Conservation (phyloP, 2,113 vertebrate genomes). For the Corapipo altera region DNA sequence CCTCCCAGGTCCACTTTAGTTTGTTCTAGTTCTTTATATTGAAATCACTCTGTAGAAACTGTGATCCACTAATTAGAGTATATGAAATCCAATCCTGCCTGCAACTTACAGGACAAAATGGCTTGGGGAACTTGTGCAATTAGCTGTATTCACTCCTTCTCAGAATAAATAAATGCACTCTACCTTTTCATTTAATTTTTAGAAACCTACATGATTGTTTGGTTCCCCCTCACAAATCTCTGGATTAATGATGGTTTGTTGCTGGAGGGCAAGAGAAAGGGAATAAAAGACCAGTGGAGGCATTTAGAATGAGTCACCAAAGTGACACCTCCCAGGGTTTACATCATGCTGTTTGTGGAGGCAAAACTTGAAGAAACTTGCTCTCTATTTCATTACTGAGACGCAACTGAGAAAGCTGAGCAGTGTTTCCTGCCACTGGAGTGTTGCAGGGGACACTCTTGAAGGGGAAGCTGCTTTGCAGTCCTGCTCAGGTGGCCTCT, state of each 20-base stretch:
- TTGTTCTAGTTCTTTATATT: conserved; percentile 13
- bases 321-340: background rate
- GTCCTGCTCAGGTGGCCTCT: background rate
- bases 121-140: background rate
- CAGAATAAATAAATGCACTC: background rate
- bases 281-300: conserved; percentile 46
- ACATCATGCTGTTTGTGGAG: conserved; percentile 14
- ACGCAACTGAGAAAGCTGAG: background rate
- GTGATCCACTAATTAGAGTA: conserved; percentile 17
- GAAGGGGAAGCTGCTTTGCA: background rate
- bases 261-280: conserved; percentile 14
- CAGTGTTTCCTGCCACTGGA: background rate
- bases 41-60: conserved; percentile 20
- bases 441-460: background rate
- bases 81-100: conserved; percentile 9
- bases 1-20: background rate
- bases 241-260: conserved; percentile 26
- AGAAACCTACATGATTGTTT: background rate
- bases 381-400: conserved; percentile 18
- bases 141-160: conserved; percentile 6
- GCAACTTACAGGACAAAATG: background rate
- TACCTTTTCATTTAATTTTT: conserved; percentile 42
- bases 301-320: conserved; percentile 21
- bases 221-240: background rate
- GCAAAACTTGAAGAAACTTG: conserved; percentile 12